phyloP scores from a whole-genome alignment of 2,113 vertebrate species.

The Hippolais icterina region DNA sequence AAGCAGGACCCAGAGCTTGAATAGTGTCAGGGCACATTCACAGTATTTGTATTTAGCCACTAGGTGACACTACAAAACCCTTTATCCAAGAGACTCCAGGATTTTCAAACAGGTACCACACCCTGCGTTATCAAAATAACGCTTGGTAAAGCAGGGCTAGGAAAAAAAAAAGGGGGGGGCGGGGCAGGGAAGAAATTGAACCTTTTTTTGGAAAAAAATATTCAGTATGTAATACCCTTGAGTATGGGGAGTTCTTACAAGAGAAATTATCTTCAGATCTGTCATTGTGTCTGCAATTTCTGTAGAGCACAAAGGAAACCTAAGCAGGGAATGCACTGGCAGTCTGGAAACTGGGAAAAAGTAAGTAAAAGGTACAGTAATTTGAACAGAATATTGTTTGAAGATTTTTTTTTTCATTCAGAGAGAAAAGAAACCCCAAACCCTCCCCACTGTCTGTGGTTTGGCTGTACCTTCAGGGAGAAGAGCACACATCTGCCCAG shows the following conservation, averaged over 20 bases:
- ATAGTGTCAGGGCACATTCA: background rate
- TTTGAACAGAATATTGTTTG: background rate
- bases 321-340: background rate
- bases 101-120: background rate
- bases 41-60: background rate
- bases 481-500: background rate
- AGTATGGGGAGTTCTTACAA: background rate
- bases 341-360: background rate
- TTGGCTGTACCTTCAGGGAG: background rate
- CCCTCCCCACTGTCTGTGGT: background rate
- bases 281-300: background rate
- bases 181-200: accelerated
- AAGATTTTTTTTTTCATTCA: background rate
- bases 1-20: background rate
- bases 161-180: background rate
- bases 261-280: background rate
- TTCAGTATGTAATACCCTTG: background rate
- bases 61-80: conserved; percentile 41
- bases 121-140: background rate
- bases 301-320: background rate
- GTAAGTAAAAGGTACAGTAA: background rate
- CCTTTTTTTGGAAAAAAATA: background rate
- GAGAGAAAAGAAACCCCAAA: background rate
- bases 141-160: background rate
- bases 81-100: background rate